Base-by-base conservation (phyloP, 2,888 invertebrate species). In the Serripes groenlandicus region DNA sequence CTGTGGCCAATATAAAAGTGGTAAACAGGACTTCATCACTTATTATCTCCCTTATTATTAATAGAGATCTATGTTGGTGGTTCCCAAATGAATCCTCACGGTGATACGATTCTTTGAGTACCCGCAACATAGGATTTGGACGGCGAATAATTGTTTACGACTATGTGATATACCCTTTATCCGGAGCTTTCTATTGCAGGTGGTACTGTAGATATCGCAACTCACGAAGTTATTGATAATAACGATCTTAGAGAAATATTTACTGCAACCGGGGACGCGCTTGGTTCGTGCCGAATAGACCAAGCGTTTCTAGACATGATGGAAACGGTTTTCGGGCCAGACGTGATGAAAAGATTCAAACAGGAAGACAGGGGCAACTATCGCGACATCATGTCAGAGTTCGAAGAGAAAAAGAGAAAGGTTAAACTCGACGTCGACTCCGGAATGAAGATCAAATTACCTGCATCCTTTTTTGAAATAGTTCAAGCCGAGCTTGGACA, bases 181-280 rank as follows among this genome's bases (percentile, higher is more conserved):
- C n/a, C n/a, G n/a, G n/a, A n/a, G n/a, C n/a, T n/a, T n/a, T 58
- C n/a, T 26, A 54, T 62, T 72, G 4, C n/a, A 78, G 78, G 78
- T 23, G 78, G 78, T 18, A 78, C 78, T 5, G 73, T 68, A 3
- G 78, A 78, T 28, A 73, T 74, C 30, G 73, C 73, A 15, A 74
- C 73, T 5, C 78, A 78, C 18, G 73, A 78, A 35, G 73, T 74
- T 35, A 30, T 73, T 5, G 32, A 28, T 1, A 73, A 74, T 35
- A 69, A 49, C 18, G 49, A 56, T 32, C 69, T 78, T 1, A 64
- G 78, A 34, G 78, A 78, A 35, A 73, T 78, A 23, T 73, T 18
- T 18, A 21, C 68, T 3, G 73, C 78, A 7, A 66, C 78, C 0
- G 78, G 78, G 3, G 73, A 78, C 23, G 78, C 54, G 26, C 30